These are phyloP conservation scores for Epinotia brunnichana DNA, from an alignment of 2,888 invertebrate species.

Conservation along the genomic window DNA sequence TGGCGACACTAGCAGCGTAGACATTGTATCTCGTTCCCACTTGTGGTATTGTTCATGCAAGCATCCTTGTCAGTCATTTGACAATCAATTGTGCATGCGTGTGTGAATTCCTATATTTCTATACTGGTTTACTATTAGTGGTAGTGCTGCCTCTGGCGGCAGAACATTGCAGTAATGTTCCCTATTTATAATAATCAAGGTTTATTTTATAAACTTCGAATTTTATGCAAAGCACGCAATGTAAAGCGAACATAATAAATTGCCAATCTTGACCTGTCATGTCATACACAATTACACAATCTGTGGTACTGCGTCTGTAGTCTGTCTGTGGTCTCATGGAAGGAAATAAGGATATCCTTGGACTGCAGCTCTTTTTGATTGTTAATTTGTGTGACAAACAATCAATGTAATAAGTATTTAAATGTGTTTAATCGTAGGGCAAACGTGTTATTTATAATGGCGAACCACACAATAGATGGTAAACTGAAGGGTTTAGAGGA, in stretches of 20 bases:
- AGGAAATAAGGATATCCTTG: constrained; percentile 72
- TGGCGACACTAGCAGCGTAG: too few relatives aligned
- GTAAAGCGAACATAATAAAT: background rate
- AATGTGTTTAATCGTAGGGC: constrained; percentile 66
- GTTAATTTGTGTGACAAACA: constrained; percentile 75
- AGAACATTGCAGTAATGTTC: too few relatives aligned
- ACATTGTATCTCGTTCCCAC: too few relatives aligned
- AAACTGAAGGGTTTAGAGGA: constrained; percentile 93
- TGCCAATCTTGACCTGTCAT: constrained; percentile 27
- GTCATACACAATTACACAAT: constrained; percentile 9
- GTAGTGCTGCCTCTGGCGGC: too few relatives aligned
- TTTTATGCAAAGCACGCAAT: constrained; percentile 4
- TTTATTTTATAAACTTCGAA: background rate
- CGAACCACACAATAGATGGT: constrained; percentile 89
- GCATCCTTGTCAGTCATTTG: too few relatives aligned
- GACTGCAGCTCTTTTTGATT: constrained; percentile 73
- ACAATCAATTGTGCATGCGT: too few relatives aligned
- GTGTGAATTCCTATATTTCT: too few relatives aligned
- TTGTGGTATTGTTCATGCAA: too few relatives aligned
- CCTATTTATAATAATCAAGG: background rate
- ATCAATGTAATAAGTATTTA: constrained; percentile 67
- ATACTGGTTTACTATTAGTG: too few relatives aligned
- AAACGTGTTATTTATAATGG: constrained; percentile 81
- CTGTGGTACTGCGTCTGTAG: constrained; percentile 33
- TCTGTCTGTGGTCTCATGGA: constrained; percentile 49